Percentiles rank a stretch among this genome's conserved stretches.
Conservation (phyloP, 2,888 invertebrate genomes). For the Hyalella azteca region DNA sequence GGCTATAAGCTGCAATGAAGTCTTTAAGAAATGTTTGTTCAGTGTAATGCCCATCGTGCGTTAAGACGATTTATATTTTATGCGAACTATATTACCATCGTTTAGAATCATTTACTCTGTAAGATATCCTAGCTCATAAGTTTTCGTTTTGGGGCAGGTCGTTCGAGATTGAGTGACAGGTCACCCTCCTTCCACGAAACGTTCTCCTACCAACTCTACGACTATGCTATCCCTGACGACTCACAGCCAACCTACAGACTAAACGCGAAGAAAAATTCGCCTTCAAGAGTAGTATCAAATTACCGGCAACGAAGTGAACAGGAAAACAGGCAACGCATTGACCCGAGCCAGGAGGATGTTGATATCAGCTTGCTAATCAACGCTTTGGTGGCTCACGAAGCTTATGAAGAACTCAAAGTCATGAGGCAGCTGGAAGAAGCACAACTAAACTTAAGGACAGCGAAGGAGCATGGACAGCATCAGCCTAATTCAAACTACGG, state of each 20-base stretch:
- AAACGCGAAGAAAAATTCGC: not conserved
- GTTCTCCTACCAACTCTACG: not conserved
- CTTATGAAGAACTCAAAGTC: not conserved
- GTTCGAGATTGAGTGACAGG: no score
- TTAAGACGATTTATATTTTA: no score
- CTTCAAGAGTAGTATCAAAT: not conserved
- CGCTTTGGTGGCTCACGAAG: not conserved
- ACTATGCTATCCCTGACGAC: not conserved
- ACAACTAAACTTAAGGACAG: not conserved
- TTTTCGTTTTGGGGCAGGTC: no score
- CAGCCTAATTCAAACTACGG: not conserved
- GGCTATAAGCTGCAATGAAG: no score
- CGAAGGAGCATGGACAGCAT: no score
- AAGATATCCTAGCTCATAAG: no score
- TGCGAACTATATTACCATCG: no score
- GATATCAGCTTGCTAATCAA: not conserved
- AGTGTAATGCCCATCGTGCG: no score
- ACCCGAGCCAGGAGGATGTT: not conserved
- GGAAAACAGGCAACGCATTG: not conserved
- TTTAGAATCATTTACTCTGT: no score
- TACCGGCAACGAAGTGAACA: not conserved
- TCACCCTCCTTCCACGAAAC: no score
- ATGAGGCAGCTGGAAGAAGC: not conserved
- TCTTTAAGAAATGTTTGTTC: no score
- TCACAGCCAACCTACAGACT: not conserved